Base-by-base conservation (phyloP, 2,797 vertebrate genomes). In the Pantherophis alleghaniensis region DNA sequence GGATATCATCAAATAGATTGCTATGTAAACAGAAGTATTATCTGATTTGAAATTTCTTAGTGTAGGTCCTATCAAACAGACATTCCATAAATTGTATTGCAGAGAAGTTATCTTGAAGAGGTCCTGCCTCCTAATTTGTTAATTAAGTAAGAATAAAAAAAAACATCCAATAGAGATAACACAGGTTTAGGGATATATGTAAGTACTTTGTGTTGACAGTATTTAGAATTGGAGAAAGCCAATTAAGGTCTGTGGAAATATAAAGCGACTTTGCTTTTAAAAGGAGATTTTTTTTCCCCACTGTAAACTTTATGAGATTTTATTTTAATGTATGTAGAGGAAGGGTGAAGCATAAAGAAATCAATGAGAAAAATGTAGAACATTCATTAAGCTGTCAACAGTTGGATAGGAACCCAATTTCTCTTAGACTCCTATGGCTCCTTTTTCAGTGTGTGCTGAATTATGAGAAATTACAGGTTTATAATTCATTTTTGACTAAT, bases 321-420 rank as follows among this genome's bases (percentile, higher is more conserved):
- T 96, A 94, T 96, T 94, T 61, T 32, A 56, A 88, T 37, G 9
- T 90, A 74, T 61, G 57, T 42, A 91, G 61, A 22, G 53, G 56
- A 86, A 66, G 87, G 2, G 13, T 79, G 69, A 94, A 63, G 93
- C 51, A 88, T 37, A 61, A 94, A 95, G 42, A 97, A 97, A 96
- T 97, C 96, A 96, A 96, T 97, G 96, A 92, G 94, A 96, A 96
- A 95, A 95, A 96, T 91, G 94, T 94, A 95, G 92, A 93, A 94
- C 95, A 95, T 97, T 97, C 95, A 93, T 97, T 97, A 97, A 96
- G 92, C 94, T 97, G 96, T 97, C 97, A 97, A 90, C 96, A 96
- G 93, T 42, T 42, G 96, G 96, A 96, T 94, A 97, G 96, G 96
- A 96, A 90, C 90, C 66, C 92, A 94, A 95, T 57, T 94, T 94